phyloP scores from a whole-genome alignment of 2,888 invertebrate genomes.

The Luperina testacea region DNA sequence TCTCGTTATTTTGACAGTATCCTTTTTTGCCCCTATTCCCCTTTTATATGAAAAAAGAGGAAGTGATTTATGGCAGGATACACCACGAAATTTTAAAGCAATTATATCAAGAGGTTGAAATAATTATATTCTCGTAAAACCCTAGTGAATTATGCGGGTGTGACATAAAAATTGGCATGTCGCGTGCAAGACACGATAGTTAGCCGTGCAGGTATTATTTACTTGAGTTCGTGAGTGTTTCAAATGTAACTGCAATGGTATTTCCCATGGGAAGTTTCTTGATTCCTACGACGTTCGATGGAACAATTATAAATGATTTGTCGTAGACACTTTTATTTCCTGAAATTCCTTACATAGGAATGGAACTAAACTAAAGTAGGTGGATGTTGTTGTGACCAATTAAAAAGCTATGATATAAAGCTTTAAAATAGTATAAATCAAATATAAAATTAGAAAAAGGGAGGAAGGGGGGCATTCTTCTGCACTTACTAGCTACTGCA shows the following conservation, averaged over 20 bases:
- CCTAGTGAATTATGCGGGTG: conserved; percentile 4
- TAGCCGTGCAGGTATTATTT: conserved; percentile 25
- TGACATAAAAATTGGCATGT: conserved; percentile 46
- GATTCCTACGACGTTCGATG: conserved; percentile 39
- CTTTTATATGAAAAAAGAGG: conserved; percentile 18
- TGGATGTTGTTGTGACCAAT: too few relatives aligned
- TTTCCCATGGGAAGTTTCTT: conserved; percentile 49
- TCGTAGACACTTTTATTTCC: background rate
- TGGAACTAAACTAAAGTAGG: background rate
- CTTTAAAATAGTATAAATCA: too few relatives aligned
- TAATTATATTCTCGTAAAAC: conserved; percentile 22
- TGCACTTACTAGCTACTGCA: background rate
- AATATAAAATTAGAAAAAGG: background rate
- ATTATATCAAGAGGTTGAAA: conserved; percentile 5
- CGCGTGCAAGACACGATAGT: conserved; percentile 36
- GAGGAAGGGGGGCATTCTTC: background rate
- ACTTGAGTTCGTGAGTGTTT: conserved; percentile 49
- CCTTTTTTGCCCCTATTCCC: conserved; percentile 11
- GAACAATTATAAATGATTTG: conserved; percentile 6
- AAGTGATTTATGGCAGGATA: background rate
- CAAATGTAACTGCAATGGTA: conserved; percentile 25
- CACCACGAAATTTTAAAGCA: background rate
- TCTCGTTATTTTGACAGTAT: background rate
- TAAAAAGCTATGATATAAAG: background rate
- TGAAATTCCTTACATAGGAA: background rate